phyloP scores from a whole-genome alignment of 2,113 vertebrate genomes.

The Dissostichus mawsoni region DNA sequence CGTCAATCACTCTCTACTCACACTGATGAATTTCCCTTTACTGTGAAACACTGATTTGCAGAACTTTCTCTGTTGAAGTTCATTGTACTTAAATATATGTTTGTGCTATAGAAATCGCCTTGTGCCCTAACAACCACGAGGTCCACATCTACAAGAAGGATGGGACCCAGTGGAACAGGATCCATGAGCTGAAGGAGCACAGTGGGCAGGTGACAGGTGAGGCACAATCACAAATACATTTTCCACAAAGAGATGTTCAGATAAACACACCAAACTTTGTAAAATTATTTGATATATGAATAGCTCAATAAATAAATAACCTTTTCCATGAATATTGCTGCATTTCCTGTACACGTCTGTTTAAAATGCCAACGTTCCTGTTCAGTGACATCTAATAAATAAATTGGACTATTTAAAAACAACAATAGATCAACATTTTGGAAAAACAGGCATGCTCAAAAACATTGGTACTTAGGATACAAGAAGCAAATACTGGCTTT shows the following conservation, averaged over 20 bases:
- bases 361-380: not conserved
- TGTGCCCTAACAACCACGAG: slow-evolving; percentile 98
- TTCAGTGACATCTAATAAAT: not conserved
- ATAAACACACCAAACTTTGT: too few species aligned
- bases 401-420: not conserved
- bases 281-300: too few species aligned
- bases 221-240: slow-evolving; percentile 25
- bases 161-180: slow-evolving; percentile 91
- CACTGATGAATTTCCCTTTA: not conserved
- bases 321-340: not conserved
- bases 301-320: not conserved
- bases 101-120: slow-evolving; percentile 88
- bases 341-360: not conserved
- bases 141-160: slow-evolving; percentile 97
- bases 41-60: not conserved
- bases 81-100: slow-evolving; percentile 6
- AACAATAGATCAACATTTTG: not conserved
- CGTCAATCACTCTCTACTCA: not conserved
- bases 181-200: slow-evolving; percentile 97
- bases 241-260: not conserved
- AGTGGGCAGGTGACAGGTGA: slow-evolving; percentile 97
- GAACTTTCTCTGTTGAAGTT: not conserved
- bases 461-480: too few species aligned
- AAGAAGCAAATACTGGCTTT: too few species aligned
- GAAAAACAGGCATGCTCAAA: not conserved